A percentile compares a stretch with the other conserved stretches of the same genome.
Conservation (phyloP, 2,888 invertebrate species). For the Chymomyza procnemis region DNA sequence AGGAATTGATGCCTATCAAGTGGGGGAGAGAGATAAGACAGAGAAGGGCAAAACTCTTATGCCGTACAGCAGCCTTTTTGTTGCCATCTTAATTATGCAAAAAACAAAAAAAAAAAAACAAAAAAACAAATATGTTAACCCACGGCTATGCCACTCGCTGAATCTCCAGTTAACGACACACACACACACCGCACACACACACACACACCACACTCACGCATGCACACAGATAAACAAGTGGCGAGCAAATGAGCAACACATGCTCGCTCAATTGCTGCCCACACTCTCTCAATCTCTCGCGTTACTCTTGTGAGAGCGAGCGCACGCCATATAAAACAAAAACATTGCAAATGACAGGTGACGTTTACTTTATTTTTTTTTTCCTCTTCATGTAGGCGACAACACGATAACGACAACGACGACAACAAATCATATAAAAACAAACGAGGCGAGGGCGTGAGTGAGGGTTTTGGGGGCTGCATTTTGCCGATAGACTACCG, state of each 20-base stretch:
- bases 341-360: conserved; percentile 71
- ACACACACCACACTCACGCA: background rate
- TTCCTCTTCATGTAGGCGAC: conserved; percentile 1
- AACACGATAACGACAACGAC: background rate
- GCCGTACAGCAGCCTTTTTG: no score
- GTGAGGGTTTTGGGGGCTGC: conserved; percentile 4
- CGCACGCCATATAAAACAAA: conserved; percentile 44
- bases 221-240: background rate
- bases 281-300: background rate
- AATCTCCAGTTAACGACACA: background rate
- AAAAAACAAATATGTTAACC: background rate
- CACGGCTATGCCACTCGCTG: background rate
- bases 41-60: background rate
- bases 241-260: background rate
- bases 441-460: background rate
- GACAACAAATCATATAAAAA: background rate
- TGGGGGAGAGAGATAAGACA: conserved; percentile 2
- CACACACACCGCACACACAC: background rate
- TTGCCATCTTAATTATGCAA: background rate
- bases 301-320: no score
- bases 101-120: background rate
- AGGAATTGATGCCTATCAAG: conserved; percentile 1
- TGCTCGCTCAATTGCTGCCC: background rate
- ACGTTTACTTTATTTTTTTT: conserved; percentile 45
- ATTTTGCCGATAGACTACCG: conserved; percentile 13